Conservation (phyloP, 2,797 vertebrate genomes). For the Parotocinclus haroldoi region DNA sequence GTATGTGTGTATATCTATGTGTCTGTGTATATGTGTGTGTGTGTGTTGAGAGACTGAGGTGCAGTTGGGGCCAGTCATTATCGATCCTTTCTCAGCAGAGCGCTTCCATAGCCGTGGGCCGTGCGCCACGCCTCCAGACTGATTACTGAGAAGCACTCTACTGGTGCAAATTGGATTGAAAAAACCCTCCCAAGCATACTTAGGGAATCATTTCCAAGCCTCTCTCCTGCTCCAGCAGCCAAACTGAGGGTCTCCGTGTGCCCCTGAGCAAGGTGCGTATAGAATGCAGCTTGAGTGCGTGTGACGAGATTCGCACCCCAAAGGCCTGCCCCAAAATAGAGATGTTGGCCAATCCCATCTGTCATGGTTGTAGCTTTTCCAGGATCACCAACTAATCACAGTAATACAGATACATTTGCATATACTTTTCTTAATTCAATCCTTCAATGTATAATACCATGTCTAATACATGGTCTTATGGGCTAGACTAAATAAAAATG, state of each 20-base stretch:
- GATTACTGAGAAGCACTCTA: constrained; percentile 58
- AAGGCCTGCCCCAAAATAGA: constrained; percentile 17
- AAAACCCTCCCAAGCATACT: constrained; percentile 51
- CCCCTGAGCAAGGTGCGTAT: constrained; percentile 20
- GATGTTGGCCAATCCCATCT: constrained; percentile 29
- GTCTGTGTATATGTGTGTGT: constrained; percentile 41
- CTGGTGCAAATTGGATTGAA: constrained; percentile 56
- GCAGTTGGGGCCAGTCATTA: constrained; percentile 48
- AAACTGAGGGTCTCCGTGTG: constrained; percentile 43
- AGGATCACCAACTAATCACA: not conserved
- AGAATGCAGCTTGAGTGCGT: constrained; percentile 25
- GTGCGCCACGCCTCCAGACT: constrained; percentile 57
- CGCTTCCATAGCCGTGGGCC: constrained; percentile 60
- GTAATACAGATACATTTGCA: not conserved
- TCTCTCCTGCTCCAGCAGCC: constrained; percentile 27
- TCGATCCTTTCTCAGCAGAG: constrained; percentile 59
- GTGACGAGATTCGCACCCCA: constrained; percentile 15
- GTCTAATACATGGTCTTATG: not conserved
- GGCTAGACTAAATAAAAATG: not conserved
- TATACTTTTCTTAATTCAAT: not conserved
- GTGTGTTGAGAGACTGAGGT: constrained; percentile 44
- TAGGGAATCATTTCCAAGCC: constrained; percentile 56
- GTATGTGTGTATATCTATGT: constrained; percentile 26
- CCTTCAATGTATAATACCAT: not conserved
- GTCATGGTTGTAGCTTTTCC: constrained; percentile 8